These are phyloP conservation scores for Aphelinus atriplicis DNA, from an alignment of 1,140 invertebrate species.

Conservation along the genomic window DNA sequence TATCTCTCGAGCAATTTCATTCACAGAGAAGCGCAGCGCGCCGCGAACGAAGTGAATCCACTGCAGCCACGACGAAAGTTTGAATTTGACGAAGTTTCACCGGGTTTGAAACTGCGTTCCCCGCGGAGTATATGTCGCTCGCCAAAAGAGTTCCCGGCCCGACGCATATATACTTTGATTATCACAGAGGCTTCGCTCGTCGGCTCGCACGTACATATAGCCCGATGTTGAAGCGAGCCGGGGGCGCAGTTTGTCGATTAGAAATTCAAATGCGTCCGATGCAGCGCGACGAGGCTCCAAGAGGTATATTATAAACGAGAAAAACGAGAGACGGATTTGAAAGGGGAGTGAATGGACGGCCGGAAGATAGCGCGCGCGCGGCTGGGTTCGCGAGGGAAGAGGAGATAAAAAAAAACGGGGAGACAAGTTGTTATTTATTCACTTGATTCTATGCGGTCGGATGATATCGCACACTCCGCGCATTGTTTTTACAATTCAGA, in stretches of 20 bases:
- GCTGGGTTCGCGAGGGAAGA: slow-evolving; percentile 2
- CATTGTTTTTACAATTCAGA: slow-evolving; percentile 22
- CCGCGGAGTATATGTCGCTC: no score
- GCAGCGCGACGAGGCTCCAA: neutral
- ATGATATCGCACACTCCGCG: neutral
- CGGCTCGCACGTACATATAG: no score
- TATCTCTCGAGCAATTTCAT: no score
- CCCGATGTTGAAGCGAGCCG: no score
- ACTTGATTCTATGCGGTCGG: neutral
- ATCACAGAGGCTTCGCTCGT: no score
- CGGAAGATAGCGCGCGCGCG: neutral
- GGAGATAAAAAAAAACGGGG: neutral
- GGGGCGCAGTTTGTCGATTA: slow-evolving; percentile 24
- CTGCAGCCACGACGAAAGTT: no score
- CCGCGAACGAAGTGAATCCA: no score
- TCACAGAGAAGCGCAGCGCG: no score
- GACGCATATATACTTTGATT: no score
- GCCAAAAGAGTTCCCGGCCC: no score
- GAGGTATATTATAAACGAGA: neutral
- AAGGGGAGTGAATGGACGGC: slow-evolving; percentile 8
- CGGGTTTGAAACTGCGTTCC: no score
- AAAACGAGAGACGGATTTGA: neutral
- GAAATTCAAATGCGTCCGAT: slow-evolving; percentile 40
- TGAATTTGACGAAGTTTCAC: no score
- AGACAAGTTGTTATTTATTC: slow-evolving; percentile 5